A percentile compares a stretch with the other conserved stretches of the same genome.
phyloP scores from a whole-genome alignment of 2,888 invertebrate species.

The Galeopsomyia nigrocyanea region DNA sequence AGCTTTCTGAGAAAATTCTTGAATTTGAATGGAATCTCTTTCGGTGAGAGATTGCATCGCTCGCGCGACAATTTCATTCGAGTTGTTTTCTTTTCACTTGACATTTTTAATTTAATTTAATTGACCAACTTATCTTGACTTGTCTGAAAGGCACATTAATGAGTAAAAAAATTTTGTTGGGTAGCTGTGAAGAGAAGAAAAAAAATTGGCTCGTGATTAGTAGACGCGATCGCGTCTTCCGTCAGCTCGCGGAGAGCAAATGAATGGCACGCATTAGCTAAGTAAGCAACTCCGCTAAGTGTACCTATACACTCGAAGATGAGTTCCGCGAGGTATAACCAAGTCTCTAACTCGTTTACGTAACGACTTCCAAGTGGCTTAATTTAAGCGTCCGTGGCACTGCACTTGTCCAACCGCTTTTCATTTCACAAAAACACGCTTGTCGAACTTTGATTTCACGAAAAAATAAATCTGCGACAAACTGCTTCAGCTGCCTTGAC shows the following conservation, averaged over 20 bases:
- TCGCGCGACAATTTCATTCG: not conserved
- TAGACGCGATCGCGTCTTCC: too few relatives aligned
- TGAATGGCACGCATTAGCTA: too few relatives aligned
- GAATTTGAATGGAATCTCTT: not conserved
- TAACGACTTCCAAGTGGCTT: slow-evolving; percentile 31
- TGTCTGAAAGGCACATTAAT: too few relatives aligned
- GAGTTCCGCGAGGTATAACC: not conserved
- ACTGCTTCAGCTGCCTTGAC: too few relatives aligned
- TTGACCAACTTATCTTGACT: too few relatives aligned
- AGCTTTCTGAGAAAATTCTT: slow-evolving; percentile 11
- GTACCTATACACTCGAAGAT: slow-evolving; percentile 2
- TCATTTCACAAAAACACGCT: slow-evolving; percentile 2
- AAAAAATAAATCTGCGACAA: too few relatives aligned
- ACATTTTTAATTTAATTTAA: too few relatives aligned
- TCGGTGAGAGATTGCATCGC: not conserved
- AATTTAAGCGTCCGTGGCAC: slow-evolving; percentile 7
- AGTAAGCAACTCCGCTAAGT: not conserved
- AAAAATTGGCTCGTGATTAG: too few relatives aligned
- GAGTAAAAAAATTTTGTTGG: too few relatives aligned
- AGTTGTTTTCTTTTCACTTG: not conserved
- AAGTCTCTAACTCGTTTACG: not conserved
- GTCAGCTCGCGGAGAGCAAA: not conserved
- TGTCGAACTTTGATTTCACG: too few relatives aligned
- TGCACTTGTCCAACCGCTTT: slow-evolving; percentile 2
- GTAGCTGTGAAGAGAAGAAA: not conserved